Conservation (phyloP, 2,797 vertebrate genomes). For the Oreonectes daqikongensis region DNA sequence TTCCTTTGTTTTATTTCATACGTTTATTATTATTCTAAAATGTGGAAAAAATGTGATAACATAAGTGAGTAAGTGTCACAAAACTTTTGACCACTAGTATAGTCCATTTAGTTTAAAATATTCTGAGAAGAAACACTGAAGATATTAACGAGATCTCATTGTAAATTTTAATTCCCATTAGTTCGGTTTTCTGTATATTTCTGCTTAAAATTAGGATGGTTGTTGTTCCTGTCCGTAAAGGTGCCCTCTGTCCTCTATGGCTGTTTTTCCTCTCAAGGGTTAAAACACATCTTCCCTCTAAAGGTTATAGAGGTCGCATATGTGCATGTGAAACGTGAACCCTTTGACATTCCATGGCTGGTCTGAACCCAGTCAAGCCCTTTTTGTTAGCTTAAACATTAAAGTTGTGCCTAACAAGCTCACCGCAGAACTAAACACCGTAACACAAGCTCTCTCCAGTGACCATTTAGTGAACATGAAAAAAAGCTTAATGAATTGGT, state of each 20-base stretch:
- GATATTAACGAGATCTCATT: no score
- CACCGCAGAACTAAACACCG: constrained; percentile 63
- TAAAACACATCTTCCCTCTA: constrained; percentile 81
- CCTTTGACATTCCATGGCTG: constrained; percentile 93
- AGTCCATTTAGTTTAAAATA: no score
- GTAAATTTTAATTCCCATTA: no score
- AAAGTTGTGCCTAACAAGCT: constrained; percentile 87
- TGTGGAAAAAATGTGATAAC: no score
- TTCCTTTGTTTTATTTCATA: no score
- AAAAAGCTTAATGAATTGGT: constrained; percentile 55
- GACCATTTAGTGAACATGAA: constrained; percentile 54
- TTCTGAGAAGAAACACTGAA: no score
- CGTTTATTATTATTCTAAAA: no score
- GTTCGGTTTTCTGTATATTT: no score
- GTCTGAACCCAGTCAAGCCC: constrained; percentile 83
- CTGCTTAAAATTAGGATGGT: no score
- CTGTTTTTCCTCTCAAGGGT: constrained; percentile 70
- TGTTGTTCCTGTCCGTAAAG: constrained; percentile 29
- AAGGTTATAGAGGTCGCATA: constrained; percentile 89
- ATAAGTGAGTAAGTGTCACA: no score
- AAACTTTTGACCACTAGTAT: no score
- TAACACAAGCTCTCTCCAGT: constrained; percentile 54
- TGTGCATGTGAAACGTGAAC: constrained; percentile 98
- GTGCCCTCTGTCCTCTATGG: constrained; percentile 56
- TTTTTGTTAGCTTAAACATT: constrained; percentile 78